Base-by-base conservation (phyloP, 2,113 vertebrate species). In the Syrrhaptes paradoxus region DNA sequence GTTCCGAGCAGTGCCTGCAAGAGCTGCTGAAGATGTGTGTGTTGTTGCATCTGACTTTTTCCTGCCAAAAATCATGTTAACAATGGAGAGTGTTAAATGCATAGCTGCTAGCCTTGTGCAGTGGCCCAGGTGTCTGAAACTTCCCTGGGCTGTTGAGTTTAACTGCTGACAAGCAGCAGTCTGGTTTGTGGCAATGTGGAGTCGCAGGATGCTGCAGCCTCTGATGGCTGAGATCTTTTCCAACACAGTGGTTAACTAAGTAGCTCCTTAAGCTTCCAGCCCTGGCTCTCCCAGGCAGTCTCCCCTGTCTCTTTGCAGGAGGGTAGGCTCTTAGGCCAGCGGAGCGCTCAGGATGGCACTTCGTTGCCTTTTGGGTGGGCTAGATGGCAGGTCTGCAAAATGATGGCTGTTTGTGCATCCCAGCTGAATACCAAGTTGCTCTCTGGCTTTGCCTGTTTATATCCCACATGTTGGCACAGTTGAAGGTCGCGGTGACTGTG, bases 381-480 rank as follows among this genome's bases (percentile, higher is more conserved):
- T 25, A 12, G 13, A 10, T 58, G 1, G 3, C 32, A 63, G 48
- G 26, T 17, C 36, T 55, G 34, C 49, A 8, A 3, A 20, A 54
- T 29, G 57, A 7, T 55, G 34, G 48, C 38, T 55, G 31, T 84
- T 74, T 11, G 11, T 65, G 29, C 18, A 51, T 52, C 28, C 16
- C 48, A 19, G 31, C 48, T 65, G 45, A 52, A 18, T 73, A 57
- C 12, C 7, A 11, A 9, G 34, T 26, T 65, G n/a, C 11, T 89
- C n/a, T 29, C 29, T 79, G 45, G 25, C 17, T 86, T 88, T 85
- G 19, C 48, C 4, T 63, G 13, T 54, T 58, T 38, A 1, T 49
- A 36, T 49, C 21, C 8, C 6, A 2, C 20, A 2, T 5, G 6
- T 22, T 68, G 19, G 18, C 4, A 0, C 6, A 32, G 29, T 45